A percentile compares a stretch with the other conserved stretches of the same genome.
Evolutionary conservation across 2,797 vertebrate genomes (phyloP).

Genomic region (Catamblyrhynchus diadema): DNA sequence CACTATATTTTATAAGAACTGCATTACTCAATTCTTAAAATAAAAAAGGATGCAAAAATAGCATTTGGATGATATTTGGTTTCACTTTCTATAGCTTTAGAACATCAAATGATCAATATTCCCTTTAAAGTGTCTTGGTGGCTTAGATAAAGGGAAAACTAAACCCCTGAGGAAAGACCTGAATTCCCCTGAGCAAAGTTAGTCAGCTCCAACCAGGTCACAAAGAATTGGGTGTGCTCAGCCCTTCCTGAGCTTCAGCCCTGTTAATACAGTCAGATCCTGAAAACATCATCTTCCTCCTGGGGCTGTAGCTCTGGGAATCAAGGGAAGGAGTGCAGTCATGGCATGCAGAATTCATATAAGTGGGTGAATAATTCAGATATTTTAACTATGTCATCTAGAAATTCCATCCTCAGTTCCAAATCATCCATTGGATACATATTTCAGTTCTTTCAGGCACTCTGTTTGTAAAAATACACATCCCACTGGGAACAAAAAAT

Average conservation of each 20-base stretch:
- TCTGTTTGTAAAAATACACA: constrained; percentile 61
- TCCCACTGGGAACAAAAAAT: neutral
- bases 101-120: neutral
- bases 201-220: neutral
- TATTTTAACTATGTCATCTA: neutral
- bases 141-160: neutral
- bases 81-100: neutral
- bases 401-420: neutral
- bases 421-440: neutral
- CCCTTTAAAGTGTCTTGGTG: neutral
- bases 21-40: neutral
- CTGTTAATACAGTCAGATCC: neutral
- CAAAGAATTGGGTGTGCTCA: fast-evolving
- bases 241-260: neutral
- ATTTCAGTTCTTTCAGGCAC: neutral
- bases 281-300: neutral
- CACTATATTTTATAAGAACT: fast-evolving
- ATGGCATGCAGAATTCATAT: neutral
- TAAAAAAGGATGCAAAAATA: neutral
- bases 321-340: neutral
- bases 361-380: neutral
- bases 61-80: neutral
- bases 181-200: neutral
- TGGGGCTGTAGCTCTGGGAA: neutral
- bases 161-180: neutral